Base-by-base conservation (phyloP, 2,113 vertebrate species). In the Carassius gibelio region DNA sequence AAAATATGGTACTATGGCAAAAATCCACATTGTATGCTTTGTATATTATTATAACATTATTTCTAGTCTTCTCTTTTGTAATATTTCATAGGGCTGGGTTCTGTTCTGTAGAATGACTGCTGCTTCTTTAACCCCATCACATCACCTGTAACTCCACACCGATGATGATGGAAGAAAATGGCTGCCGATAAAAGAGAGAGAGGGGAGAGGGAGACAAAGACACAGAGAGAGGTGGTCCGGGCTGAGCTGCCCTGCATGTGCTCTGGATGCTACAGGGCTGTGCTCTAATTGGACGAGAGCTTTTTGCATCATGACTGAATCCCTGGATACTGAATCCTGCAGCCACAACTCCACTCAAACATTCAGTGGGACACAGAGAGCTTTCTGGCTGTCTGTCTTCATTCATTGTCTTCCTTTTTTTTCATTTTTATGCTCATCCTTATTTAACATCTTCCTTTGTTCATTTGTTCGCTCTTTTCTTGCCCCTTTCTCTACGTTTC, bases 1-100 rank as follows among this genome's bases (percentile, higher is more conserved):
- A 88, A 79, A 81, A 85, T 88, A 88, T 89, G 90, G 88, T 90
- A 91, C 79, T 84, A 86, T 14, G 84, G 0, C 64, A 71, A 89
- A 93, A 92, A 93, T 50, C 59, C 62, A 87, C 81, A 26, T 82
- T 86, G 61, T 74, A 52, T 45, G 71, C 64, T 75, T 76, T 50
- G 26, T 64, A 38, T 86, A 84, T 84, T 84, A 30, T 80, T 9
- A 62, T 62, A 57, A 36, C 57, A 74, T 61, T 77, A 21, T 80
- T 52, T 82, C 57, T 83, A 19, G 57, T 52, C 8, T 79, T 36
- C 66, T 85, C 84, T 89, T 68, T 36, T 68, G 38, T 66, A 66
- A 76, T 68, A 57, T 78, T 88, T 83, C 62, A 81, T 75, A 50
- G 62, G 36, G 83, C 71, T 66, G 45, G 6, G 68, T 76, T 78